Evolutionary conservation across 2,113 vertebrate genomes (phyloP).

Genomic region (Pseudopipra pipra): DNA sequence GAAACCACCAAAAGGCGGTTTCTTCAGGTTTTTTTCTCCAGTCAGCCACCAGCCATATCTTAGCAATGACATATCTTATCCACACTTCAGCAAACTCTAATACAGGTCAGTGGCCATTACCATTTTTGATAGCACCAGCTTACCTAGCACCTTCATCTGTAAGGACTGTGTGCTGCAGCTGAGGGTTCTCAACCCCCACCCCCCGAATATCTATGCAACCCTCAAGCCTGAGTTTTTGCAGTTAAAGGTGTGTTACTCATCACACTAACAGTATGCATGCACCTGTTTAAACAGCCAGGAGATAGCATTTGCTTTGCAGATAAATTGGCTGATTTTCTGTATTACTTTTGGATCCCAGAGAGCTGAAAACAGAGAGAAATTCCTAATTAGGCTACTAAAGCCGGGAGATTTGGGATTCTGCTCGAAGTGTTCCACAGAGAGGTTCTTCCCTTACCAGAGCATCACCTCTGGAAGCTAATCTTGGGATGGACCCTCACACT

Average conservation of each 20-base stretch:
- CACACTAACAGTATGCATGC: not conserved
- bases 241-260: not conserved
- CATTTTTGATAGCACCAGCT: not conserved
- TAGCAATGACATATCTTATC: not conserved
- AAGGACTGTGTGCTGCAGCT: not conserved
- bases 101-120: conserved; percentile 9
- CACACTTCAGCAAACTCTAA: not conserved
- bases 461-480: not conserved
- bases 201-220: not conserved
- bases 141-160: not conserved
- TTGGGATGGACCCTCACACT: not conserved
- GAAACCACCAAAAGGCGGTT: not conserved
- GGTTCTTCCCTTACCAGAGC: not conserved
- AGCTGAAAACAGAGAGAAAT: not conserved
- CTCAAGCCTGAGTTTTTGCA: not conserved
- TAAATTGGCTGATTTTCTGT: not conserved
- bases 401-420: not conserved
- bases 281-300: not conserved
- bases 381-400: not conserved
- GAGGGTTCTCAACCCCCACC: not conserved
- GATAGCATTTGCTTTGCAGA: not conserved
- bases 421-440: not conserved
- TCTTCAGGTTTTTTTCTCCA: not conserved
- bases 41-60: not conserved
- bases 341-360: not conserved